Base-by-base conservation (phyloP, 2,888 invertebrate genomes). In the Xanthia togata region DNA sequence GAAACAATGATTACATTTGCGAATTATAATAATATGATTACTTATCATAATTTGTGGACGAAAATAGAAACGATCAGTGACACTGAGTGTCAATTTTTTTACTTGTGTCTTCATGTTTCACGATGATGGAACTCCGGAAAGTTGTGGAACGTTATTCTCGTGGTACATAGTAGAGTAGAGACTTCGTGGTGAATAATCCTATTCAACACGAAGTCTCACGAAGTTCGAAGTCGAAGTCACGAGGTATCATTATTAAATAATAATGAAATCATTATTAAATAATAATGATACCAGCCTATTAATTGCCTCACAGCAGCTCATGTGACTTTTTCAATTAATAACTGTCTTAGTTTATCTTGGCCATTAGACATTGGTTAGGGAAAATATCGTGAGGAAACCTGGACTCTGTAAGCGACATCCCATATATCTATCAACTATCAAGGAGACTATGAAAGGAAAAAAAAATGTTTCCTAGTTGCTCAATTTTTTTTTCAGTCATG, bases 11-110 rank as follows among this genome's bases (percentile, higher is more conserved):
- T 87, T 76, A 77, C 20, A 9, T 67, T 72, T 35, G 67, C 68
- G 62, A 78, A 77, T 72, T 75, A 59, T 83, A 75, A 64, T 74
- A 67, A 78, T 62, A 62, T 84, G 70, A 76, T 80, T 73, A 76
- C 68, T 68, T 59, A 72, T 47, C 12, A 83, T 62, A 73, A 75
- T 75, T 77, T 69, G 69, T 60, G 20, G 50, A 73, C 63, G 12
- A 71, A 76, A 86, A 84, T 85, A 87, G 74, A 62, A 35, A 62
- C 50, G 23, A 59, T 23, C 26, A 47, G 59, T 62, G 65, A 78
- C 70, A 57, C 4, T 4, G 53, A 26, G 50, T 20, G n/a, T n/a
- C 20, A 20, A 2, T 55, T 67, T 67, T n/a, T 69, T 69, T 53
- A 23, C 38, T 53, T 1, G 38, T 59, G 41, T 20, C n/a, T 44